Evolutionary conservation across 2,888 invertebrate genomes (phyloP).

Genomic region (Helicoverpa assulta): DNA sequence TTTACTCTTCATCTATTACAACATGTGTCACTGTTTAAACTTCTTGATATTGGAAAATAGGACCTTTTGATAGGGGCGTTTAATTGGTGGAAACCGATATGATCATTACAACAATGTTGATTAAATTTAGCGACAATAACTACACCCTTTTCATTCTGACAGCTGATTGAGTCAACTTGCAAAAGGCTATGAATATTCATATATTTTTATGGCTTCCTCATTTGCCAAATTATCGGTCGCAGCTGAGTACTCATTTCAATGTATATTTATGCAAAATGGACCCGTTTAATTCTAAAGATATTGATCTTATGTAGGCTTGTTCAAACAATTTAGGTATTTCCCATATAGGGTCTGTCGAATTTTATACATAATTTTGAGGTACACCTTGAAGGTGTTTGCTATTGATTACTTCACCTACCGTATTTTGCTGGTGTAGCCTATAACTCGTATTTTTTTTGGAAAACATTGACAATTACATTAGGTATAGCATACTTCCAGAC

Average conservation of each 20-base stretch:
- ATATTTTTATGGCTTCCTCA: constrained; percentile 67
- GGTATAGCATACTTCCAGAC: too few relatives aligned
- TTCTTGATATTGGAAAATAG: too few relatives aligned
- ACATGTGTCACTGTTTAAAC: background rate
- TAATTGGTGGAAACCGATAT: background rate
- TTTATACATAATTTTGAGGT: background rate
- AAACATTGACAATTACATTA: too few relatives aligned
- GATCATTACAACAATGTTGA: constrained; percentile 2
- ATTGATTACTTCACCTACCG: background rate
- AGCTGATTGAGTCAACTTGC: constrained; percentile 28
- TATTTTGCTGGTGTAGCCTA: background rate
- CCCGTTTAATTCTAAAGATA: constrained; percentile 34
- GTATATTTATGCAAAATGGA: constrained; percentile 55
- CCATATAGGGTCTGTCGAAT: background rate
- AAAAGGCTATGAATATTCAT: constrained; percentile 61
- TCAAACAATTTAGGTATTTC: constrained; percentile 27
- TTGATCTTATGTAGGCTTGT: constrained; percentile 32
- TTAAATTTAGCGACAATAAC: constrained; percentile 11
- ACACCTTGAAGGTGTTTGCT: background rate
- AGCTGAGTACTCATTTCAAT: constrained; percentile 48
- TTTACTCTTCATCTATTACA: background rate
- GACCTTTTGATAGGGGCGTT: background rate
- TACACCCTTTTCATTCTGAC: constrained; percentile 10
- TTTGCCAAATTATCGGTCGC: constrained; percentile 67
- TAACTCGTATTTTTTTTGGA: background rate